Evolutionary conservation across 1,140 invertebrate genomes (phyloP).

Genomic region (Caenorhabditis remanei): DNA sequence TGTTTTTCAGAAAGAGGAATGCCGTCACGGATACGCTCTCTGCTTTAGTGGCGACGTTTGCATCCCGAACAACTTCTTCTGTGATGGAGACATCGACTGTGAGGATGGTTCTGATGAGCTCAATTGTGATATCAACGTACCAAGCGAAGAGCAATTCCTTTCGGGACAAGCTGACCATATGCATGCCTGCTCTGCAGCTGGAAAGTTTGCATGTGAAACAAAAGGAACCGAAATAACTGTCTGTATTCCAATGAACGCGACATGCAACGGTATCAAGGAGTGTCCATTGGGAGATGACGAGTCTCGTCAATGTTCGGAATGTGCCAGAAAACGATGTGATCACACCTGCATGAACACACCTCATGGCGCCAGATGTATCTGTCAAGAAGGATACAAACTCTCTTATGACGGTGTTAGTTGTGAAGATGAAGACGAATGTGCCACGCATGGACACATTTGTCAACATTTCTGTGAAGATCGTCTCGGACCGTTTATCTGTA

Average conservation of each 20-base stretch:
- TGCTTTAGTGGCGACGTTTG: slow-evolving; percentile 41
- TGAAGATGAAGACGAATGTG: slow-evolving; percentile 59
- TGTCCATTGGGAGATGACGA: slow-evolving; percentile 63
- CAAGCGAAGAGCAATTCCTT: slow-evolving; percentile 5
- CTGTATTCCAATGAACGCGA: slow-evolving; percentile 49
- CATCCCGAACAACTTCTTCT: slow-evolving; percentile 54
- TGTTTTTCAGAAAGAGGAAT: slow-evolving; percentile 5
- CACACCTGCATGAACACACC: slow-evolving; percentile 32
- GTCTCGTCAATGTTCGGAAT: slow-evolving; percentile 39
- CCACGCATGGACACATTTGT: slow-evolving; percentile 42
- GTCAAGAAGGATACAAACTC: slow-evolving; percentile 44
- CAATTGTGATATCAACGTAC: neutral
- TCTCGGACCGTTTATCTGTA: slow-evolving; percentile 31
- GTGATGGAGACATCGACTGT: slow-evolving; percentile 59
- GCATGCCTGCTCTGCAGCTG: slow-evolving; percentile 11
- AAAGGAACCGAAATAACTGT: neutral
- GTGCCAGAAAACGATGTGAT: slow-evolving; percentile 32
- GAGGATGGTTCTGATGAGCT: slow-evolving; percentile 60
- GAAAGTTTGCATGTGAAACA: neutral
- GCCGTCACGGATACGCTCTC: neutral
- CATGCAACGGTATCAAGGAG: slow-evolving; percentile 57
- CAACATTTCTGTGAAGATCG: slow-evolving; percentile 59
- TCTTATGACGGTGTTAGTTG: slow-evolving; percentile 30
- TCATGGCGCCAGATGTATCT: slow-evolving; percentile 27
- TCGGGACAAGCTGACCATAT: slow-evolving; percentile 19